phyloP scores from a whole-genome alignment of 2,113 vertebrate species.

The Neotoma lepida region DNA sequence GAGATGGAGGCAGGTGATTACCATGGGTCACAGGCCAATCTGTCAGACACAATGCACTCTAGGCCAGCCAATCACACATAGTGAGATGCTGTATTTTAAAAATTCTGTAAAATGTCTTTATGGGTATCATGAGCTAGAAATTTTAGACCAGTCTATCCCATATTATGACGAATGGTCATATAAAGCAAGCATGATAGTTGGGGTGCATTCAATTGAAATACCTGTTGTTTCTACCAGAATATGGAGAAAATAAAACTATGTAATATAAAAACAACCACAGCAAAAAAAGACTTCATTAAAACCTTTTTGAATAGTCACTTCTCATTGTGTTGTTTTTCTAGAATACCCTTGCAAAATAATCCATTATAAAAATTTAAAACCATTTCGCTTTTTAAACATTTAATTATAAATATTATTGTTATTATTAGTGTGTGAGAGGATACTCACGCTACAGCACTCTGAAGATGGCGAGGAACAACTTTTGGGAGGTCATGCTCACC shows the following conservation, averaged over 20 bases:
- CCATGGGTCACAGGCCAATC: not conserved
- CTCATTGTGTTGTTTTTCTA: conserved; percentile 37
- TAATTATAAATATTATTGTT: not conserved
- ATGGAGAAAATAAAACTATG: conserved; percentile 71
- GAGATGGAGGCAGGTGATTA: not conserved
- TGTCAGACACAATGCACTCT: not conserved
- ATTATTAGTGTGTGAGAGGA: not conserved
- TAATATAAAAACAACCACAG: conserved; percentile 64
- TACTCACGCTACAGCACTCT: not conserved
- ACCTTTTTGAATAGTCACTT: conserved; percentile 78
- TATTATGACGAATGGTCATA: conserved; percentile 82
- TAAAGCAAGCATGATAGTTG: conserved; percentile 77
- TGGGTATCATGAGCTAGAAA: conserved; percentile 77
- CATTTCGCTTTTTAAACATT: not conserved
- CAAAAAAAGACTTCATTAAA: conserved; percentile 82
- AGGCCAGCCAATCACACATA: not conserved
- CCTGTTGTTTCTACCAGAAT: conserved; percentile 79
- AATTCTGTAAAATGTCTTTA: no score
- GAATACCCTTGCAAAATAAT: not conserved
- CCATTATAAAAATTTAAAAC: not conserved
- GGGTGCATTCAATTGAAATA: conserved; percentile 76
- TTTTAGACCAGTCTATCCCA: conserved; percentile 76
- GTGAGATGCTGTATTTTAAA: not conserved
- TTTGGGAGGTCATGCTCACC: not conserved
- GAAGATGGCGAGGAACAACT: not conserved